Base-by-base conservation (phyloP, 2,797 vertebrate genomes). In the Heterohyrax brucei region DNA sequence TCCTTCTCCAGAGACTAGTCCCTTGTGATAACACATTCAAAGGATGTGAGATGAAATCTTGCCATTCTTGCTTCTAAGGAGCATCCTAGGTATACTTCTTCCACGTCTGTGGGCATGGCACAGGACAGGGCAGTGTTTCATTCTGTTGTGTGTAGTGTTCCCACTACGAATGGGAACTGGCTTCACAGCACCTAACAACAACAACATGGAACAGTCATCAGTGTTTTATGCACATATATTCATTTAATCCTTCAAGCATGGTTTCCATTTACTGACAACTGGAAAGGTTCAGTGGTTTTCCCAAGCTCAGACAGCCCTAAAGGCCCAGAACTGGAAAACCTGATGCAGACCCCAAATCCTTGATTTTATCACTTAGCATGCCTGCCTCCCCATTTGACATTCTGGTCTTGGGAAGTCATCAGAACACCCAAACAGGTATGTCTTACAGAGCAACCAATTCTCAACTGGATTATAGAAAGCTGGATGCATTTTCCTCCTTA, bases 91-190 rank as follows among this genome's bases (percentile, higher is more conserved):
- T 39, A 39, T 39, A 39, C 39, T 39, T 39, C 39, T 39, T 39
- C 39, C 39, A 2, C 39, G 2, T 39, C 3, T 39, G 39, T 39
- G 39, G 39, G 2, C 2, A 3, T 39, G 19, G 61, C 18, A n/a
- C n/a, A n/a, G n/a, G n/a, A n/a, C n/a, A n/a, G n/a, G 24, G 24
- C 19, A 6, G 18, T 22, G n/a, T n/a, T n/a, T n/a, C n/a, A n/a
- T n/a, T n/a, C n/a, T n/a, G n/a, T n/a, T n/a, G n/a, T n/a, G n/a
- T n/a, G n/a, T n/a, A n/a, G n/a, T n/a, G 39, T 39, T 39, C 39
- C 39, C 3, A 39, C 39, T 39, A 39, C 3, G 2, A 3, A 3
- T 39, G 39, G 39, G 39, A 2, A 3, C 39, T 39, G 2, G 2
- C 39, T 39, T 39, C 39, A 3, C 39, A 39, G 39, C 39, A 2